Conservation (phyloP, 2,113 vertebrate species). For the Dipodomys ordii region DNA sequence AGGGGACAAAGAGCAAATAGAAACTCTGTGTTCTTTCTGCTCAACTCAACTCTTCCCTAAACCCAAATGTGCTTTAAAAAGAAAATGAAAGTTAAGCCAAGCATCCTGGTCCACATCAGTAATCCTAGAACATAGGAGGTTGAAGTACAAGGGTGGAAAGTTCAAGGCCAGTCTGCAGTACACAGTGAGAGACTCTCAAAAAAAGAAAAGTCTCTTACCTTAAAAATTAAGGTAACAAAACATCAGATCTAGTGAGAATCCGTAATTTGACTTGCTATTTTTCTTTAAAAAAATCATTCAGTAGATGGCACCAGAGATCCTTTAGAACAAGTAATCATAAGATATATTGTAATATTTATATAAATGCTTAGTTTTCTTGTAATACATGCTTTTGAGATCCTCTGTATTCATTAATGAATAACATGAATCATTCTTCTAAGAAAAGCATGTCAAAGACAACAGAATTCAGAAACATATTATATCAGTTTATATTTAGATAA, state of each 20-base stretch:
- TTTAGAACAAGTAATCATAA: slow-evolving; percentile 55
- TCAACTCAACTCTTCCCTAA: not conserved
- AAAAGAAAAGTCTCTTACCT: slow-evolving; percentile 21
- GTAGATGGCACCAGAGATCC: slow-evolving; percentile 79
- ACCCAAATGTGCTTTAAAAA: not conserved
- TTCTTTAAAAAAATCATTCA: slow-evolving; percentile 58
- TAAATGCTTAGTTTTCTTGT: slow-evolving; percentile 28
- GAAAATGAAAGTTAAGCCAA: not conserved
- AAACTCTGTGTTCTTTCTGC: not conserved
- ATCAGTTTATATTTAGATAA: slow-evolving; percentile 42
- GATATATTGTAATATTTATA: not conserved
- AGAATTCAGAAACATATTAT: slow-evolving; percentile 34
- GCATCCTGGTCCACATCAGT: not conserved
- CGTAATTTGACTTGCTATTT: not conserved
- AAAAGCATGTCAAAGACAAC: slow-evolving; percentile 9
- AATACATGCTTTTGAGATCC: slow-evolving; percentile 34
- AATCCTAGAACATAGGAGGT: not conserved
- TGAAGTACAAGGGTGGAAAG: not conserved
- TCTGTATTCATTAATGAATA: slow-evolving; percentile 59
- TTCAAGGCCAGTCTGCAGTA: not conserved
- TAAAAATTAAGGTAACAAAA: slow-evolving; percentile 4
- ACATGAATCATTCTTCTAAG: not conserved
- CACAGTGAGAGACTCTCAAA: not conserved
- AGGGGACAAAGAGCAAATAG: not conserved
- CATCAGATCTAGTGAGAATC: not conserved